Base-by-base conservation (phyloP, 1,140 invertebrate genomes). In the Rhynchophorus ferrugineus region DNA sequence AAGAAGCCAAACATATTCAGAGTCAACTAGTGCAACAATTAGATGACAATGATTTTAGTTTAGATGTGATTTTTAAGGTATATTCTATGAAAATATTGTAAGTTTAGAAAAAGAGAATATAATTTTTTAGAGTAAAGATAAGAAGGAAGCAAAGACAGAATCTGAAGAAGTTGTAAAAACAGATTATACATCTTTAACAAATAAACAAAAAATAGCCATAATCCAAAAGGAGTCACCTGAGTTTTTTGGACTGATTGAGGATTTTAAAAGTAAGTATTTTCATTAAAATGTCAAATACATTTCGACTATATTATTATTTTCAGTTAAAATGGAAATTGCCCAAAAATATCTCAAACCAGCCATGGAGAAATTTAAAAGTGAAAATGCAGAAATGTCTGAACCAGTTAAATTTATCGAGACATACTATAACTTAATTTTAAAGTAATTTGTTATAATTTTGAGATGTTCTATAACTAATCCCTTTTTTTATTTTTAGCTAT, bases 211-310 rank as follows among this genome's bases (percentile, higher is more conserved):
- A 63, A 52, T 83, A 22, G 78, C 84, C 60, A 66, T 91, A 39
- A 66, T 93, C 36, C 75, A 85, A 62, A 87, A 89, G 64, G 86
- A 93, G 69, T 89, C 85, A 35, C 89, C 89, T 19, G 91, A 93
- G 71, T 84, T 92, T 62, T 58, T 80, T 37, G 78, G 79, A 1
- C 69, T 94, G 7, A 72, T 90, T 18, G 73, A 83, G 44, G 88
- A 91, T 71, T 90, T 83, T 64, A 82, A 87, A 78, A 75, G 78
- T 72, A 83, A 67, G 64, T 49, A 44, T 48, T 47, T 35, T 19
- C 45, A 63, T 46, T 54, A 56, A 5, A 55, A 50, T 54, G 33
- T 37, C 9, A 46, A 44, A 33, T 14, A 17, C 9, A 24, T n/a
- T n/a, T n/a, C n/a, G n/a, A 6, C 13, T 24, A 41, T 22, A 36